These are phyloP conservation scores for Drosophila antonietae DNA, from an alignment of 2,888 invertebrate genomes.

Conservation along the genomic window DNA sequence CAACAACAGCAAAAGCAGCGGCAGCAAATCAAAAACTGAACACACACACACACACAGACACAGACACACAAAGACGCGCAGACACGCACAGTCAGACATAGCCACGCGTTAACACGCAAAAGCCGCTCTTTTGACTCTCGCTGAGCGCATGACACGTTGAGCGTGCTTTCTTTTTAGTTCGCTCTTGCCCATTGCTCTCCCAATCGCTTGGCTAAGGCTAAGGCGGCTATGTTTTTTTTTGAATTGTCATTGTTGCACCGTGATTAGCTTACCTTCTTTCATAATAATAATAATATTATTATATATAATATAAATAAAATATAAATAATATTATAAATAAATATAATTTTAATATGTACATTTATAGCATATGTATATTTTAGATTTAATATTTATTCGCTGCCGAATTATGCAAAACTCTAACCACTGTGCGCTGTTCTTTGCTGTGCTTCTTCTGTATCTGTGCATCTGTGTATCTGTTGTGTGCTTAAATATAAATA, in stretches of 20 bases:
- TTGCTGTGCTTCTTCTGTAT: slow-evolving; percentile 31
- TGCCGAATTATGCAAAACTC: not conserved
- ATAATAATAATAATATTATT: not conserved
- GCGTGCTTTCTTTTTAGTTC: slow-evolving; percentile 21
- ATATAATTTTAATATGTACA: not conserved
- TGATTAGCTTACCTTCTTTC: slow-evolving; percentile 19
- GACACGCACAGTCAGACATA: slow-evolving; percentile 22
- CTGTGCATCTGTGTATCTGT: slow-evolving; percentile 24
- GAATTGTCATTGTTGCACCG: slow-evolving; percentile 24
- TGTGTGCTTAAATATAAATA: slow-evolving; percentile 20
- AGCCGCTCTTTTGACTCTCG: slow-evolving; percentile 57
- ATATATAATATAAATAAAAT: not conserved
- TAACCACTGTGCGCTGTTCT: slow-evolving; percentile 41
- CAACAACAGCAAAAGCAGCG: slow-evolving; percentile 35
- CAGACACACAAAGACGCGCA: slow-evolving; percentile 25
- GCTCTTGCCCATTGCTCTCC: slow-evolving; percentile 31
- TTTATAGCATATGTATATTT: not conserved
- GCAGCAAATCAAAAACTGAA: slow-evolving; percentile 16
- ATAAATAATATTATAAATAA: not conserved
- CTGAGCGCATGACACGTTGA: slow-evolving; percentile 47
- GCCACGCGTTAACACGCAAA: slow-evolving; percentile 40
- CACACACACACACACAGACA: slow-evolving; percentile 31
- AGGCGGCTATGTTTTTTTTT: slow-evolving; percentile 4
- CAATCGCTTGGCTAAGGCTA: slow-evolving; percentile 7
- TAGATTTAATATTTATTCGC: not conserved